Evolutionary conservation across 2,797 vertebrate species (phyloP).

Genomic region (Tolypeutes matacus): DNA sequence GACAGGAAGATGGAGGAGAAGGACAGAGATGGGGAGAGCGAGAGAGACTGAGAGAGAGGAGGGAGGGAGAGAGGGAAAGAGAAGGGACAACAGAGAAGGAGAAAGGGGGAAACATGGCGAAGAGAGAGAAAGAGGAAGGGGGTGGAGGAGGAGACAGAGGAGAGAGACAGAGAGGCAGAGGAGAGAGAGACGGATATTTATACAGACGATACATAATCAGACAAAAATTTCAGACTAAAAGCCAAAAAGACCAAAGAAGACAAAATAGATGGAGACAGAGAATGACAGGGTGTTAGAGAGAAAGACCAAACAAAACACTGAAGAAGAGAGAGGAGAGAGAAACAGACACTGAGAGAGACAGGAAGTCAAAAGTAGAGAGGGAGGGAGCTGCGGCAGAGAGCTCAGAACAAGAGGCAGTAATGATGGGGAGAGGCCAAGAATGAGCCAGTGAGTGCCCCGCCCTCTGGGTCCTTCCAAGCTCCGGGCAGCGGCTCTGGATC

Average conservation of each 20-base stretch:
- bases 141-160: too few species aligned
- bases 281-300: background rate
- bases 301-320: background rate
- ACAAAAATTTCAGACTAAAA: background rate
- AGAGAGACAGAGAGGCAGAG: background rate
- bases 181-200: background rate
- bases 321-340: background rate
- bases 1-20: too few species aligned
- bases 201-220: background rate
- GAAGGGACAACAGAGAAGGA: too few species aligned
- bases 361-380: rapidly evolving
- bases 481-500: background rate
- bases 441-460: background rate
- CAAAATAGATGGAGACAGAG: background rate
- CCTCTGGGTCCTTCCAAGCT: background rate
- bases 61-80: too few species aligned
- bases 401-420: background rate
- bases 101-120: too few species aligned
- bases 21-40: background rate
- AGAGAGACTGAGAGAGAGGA: background rate
- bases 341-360: background rate
- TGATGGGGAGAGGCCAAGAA: background rate
- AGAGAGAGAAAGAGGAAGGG: too few species aligned
- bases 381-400: background rate
- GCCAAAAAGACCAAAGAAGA: background rate